These are phyloP conservation scores for Brachirus orientalis DNA, from an alignment of 2,113 vertebrate genomes.

Conservation along the genomic window DNA sequence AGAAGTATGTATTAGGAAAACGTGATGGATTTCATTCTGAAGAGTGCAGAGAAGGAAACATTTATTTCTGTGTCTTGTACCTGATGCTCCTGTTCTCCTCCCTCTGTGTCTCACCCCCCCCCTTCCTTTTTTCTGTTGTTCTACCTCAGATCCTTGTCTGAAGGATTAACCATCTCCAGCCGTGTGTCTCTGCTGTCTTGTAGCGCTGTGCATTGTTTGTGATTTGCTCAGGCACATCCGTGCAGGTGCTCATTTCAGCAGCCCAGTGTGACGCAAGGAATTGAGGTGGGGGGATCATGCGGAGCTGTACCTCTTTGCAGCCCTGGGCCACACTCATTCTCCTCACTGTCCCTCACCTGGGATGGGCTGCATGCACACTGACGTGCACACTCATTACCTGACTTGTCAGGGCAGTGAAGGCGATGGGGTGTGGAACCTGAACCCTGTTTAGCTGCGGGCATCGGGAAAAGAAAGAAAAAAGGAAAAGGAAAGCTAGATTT, in stretches of 20 bases:
- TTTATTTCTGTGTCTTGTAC: slow-evolving; percentile 66
- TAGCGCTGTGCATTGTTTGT: slow-evolving; percentile 66
- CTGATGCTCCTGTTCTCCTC: slow-evolving; percentile 62
- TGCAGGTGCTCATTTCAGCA: slow-evolving; percentile 64
- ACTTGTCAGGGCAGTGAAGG: slow-evolving; percentile 47
- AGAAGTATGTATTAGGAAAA: slow-evolving; percentile 74
- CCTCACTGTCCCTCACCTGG: slow-evolving; percentile 52
- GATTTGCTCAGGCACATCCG: slow-evolving; percentile 61
- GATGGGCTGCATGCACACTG: slow-evolving; percentile 19
- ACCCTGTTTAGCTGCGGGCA: slow-evolving; percentile 71
- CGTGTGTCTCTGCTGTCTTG: slow-evolving; percentile 69
- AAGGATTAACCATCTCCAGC: slow-evolving; percentile 77
- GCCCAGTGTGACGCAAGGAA: slow-evolving; percentile 60
- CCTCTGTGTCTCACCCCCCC: slow-evolving; percentile 28
- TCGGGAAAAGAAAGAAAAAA: slow-evolving; percentile 52
- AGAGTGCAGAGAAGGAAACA: slow-evolving; percentile 51
- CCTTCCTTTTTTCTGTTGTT: slow-evolving; percentile 37
- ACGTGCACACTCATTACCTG: slow-evolving; percentile 60
- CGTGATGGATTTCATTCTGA: slow-evolving; percentile 72
- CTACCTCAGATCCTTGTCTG: slow-evolving; percentile 63
- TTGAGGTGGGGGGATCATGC: slow-evolving; percentile 24
- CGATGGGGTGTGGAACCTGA: slow-evolving; percentile 59
- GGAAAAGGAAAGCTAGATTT: slow-evolving; percentile 58
- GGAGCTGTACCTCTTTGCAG: slow-evolving; percentile 29
- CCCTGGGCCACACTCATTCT: slow-evolving; percentile 61